Base-by-base conservation (phyloP, 1,140 invertebrate genomes). In the Drosophila guanche region DNA sequence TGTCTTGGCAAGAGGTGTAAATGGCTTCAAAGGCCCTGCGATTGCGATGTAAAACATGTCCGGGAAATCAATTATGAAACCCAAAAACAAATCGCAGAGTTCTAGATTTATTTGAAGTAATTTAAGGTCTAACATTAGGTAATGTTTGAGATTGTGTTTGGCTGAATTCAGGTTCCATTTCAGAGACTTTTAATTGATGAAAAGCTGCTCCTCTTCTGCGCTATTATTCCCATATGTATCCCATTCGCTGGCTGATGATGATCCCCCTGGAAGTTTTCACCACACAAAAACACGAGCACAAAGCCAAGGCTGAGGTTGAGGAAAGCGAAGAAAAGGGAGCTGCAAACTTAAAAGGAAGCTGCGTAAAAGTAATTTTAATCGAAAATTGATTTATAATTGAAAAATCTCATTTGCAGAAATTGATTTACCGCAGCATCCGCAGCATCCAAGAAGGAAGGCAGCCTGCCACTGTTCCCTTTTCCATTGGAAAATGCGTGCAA, bases 331-430 rank as follows among this genome's bases (percentile, higher is more conserved):
- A 8, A 6, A 4, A 7, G 25, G 46, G 8, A 29, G 16, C 16
- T 20, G 16, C 16, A 5, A 37, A 54, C 70, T 67, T 74, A 33
- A 85, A 85, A 79, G 73, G 76, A 86, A 74, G 69, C 77, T 88
- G 83, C 74, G 81, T 86, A 81, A 86, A 86, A 86, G 81, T 75
- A 86, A 90, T 90, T 89, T 90, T 90, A 90, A 90, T 90, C 84
- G 89, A 90, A 90, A 90, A 90, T 90, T 90, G 88, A 90, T 90
- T 90, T 90, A 90, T 90, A 90, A 90, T 90, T 90, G 89, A 90
- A 90, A 90, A 88, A 88, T 88, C 83, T 90, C 78, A 86, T 86
- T 90, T 85, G 76, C 72, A 90, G 84, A 89, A 90, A 90, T 90
- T 90, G 89, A 90, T 90, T 90, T 89, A 83, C 89, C 88, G 78